Percentiles rank a stretch among this genome's conserved stretches.
Conservation (phyloP, 2,797 vertebrate genomes). For the Bovichtus variegatus region DNA sequence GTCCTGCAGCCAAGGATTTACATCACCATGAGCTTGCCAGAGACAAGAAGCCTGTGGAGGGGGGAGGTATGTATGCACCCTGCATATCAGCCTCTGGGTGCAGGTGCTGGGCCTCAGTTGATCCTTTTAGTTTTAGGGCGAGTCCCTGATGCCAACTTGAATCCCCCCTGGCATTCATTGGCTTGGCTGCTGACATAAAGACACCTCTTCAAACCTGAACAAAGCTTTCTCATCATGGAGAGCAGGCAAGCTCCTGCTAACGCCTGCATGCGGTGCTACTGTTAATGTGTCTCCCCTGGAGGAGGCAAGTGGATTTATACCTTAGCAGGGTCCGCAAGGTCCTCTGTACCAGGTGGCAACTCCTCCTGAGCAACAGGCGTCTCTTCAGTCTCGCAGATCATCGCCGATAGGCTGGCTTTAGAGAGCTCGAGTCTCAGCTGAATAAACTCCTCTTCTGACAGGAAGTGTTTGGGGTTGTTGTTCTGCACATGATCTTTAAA, state of each 20-base stretch:
- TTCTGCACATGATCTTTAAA: constrained; percentile 97
- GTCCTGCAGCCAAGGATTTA: constrained; percentile 86
- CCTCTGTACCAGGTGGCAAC: constrained; percentile 91
- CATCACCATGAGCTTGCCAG: constrained; percentile 85
- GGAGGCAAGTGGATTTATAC: constrained; percentile 72
- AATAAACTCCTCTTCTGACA: constrained; percentile 95
- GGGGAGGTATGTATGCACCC: constrained; percentile 81
- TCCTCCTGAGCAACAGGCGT: constrained; percentile 83
- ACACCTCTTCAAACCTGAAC: constrained; percentile 86
- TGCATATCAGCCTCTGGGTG: constrained; percentile 83
- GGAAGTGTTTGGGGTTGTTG: constrained; percentile 94
- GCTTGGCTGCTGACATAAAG: constrained; percentile 87
- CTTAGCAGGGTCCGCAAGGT: constrained; percentile 97
- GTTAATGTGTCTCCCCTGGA: constrained; percentile 23
- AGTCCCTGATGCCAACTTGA: constrained; percentile 85
- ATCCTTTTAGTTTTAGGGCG: constrained; percentile 77
- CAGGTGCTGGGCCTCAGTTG: constrained; percentile 76
- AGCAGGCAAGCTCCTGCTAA: constrained; percentile 74
- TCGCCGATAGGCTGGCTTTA: constrained; percentile 82
- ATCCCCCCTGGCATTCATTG: constrained; percentile 82
- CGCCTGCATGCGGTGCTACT: constrained; percentile 60
- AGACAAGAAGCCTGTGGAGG: constrained; percentile 82
- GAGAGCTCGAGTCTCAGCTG: constrained; percentile 93
- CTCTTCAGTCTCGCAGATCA: constrained; percentile 86
- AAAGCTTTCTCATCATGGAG: constrained; percentile 73